Evolutionary conservation across 2,113 vertebrate species (phyloP).

Genomic region (Oryzias javanicus): DNA sequence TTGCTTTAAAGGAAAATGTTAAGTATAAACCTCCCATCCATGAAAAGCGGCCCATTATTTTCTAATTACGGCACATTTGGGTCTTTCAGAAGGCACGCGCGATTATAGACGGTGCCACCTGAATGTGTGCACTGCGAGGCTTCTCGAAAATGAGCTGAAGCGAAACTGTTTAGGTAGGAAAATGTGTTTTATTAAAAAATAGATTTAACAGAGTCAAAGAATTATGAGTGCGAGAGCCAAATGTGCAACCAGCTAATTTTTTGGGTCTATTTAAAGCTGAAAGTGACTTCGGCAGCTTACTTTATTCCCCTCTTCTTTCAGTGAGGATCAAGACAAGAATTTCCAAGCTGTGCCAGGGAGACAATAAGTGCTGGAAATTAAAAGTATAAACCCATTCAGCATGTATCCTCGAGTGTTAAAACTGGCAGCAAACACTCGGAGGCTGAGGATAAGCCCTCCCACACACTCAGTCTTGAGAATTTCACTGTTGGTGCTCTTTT

Average conservation of each 20-base stretch:
- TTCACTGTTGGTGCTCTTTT: constrained; percentile 63
- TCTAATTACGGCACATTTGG: constrained; percentile 76
- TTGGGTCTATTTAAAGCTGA: constrained; percentile 13
- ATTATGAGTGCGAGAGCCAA: not conserved
- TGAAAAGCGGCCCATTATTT: constrained; percentile 77
- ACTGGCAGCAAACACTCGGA: constrained; percentile 57
- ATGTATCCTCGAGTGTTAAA: constrained; percentile 60
- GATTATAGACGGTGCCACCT: constrained; percentile 67
- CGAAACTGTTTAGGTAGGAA: constrained; percentile 19
- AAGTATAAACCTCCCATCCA: constrained; percentile 78
- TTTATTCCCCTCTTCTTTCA: constrained; percentile 32
- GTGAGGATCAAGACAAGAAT: constrained; percentile 52
- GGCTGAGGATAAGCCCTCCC: constrained; percentile 71
- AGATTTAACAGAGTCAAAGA: constrained; percentile 3
- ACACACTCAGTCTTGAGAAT: constrained; percentile 71
- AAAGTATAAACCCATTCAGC: constrained; percentile 64
- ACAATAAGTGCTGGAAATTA: constrained; percentile 67
- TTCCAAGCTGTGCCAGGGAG: constrained; percentile 43
- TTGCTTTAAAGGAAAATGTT: constrained; percentile 75
- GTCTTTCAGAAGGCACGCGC: constrained; percentile 62
- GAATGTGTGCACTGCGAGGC: constrained; percentile 62
- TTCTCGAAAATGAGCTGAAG: constrained; percentile 38
- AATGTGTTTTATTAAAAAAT: constrained; percentile 14
- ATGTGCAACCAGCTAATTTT: not conserved
- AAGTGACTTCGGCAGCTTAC: constrained; percentile 41